Percentiles rank a stretch among this genome's conserved stretches.
These are phyloP conservation scores for Barnardius zonarius DNA, from an alignment of 2,113 vertebrate species.

Conservation along the genomic window DNA sequence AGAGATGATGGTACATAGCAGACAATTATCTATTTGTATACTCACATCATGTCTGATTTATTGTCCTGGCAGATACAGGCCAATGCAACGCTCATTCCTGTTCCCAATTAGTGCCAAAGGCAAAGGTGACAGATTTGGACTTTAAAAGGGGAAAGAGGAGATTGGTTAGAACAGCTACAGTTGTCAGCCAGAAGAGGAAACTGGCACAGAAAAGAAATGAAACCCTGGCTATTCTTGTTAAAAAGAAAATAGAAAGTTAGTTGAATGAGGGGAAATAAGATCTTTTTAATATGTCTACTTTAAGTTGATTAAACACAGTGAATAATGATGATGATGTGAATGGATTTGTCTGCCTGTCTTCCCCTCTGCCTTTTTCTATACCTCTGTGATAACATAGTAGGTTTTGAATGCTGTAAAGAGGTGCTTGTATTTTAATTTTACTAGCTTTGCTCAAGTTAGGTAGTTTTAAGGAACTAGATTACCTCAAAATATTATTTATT, in stretches of 20 bases:
- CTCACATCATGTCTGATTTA: neutral
- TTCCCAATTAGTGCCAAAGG: fast-evolving
- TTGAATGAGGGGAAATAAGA: neutral
- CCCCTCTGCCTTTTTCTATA: neutral
- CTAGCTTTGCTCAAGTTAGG: neutral
- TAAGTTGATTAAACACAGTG: neutral
- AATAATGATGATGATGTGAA: neutral
- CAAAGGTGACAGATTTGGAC: neutral
- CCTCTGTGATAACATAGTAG: neutral
- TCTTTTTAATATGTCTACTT: neutral
- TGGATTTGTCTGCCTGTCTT: neutral
- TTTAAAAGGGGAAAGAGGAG: neutral
- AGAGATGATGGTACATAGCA: neutral
- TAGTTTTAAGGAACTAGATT: neutral
- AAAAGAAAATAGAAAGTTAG: neutral
- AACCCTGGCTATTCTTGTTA: neutral
- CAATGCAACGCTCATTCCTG: neutral
- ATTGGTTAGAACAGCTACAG: neutral
- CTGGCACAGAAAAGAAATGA: neutral
- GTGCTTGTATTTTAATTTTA: neutral
- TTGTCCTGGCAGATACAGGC: neutral
- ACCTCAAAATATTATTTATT: neutral
- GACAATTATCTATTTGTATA: neutral
- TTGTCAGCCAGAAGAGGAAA: neutral
- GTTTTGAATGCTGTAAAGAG: neutral